Evolutionary conservation across 2,113 vertebrate species (phyloP).

Genomic region (Sus scrofa): DNA sequence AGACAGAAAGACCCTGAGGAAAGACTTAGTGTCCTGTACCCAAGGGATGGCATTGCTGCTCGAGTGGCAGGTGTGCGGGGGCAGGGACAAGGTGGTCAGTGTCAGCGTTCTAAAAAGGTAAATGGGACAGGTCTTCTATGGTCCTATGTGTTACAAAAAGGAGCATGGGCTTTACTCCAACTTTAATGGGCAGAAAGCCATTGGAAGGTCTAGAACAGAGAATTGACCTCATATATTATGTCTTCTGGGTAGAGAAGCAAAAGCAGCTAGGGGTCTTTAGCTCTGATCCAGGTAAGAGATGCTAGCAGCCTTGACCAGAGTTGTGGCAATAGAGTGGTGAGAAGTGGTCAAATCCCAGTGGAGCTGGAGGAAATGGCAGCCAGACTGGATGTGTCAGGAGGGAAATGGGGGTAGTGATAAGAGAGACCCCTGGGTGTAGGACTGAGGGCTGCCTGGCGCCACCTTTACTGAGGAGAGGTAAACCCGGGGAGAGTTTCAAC

Average conservation of each 20-base stretch:
- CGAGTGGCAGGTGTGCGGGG: not conserved
- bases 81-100: not conserved
- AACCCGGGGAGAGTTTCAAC: not conserved
- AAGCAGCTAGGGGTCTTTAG: not conserved
- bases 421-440: not conserved
- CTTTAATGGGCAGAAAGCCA: not conserved
- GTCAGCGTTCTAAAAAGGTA: not conserved
- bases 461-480: not conserved
- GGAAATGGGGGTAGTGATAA: not conserved
- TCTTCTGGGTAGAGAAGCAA: not conserved
- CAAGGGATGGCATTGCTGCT: not conserved
- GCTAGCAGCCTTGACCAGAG: no score
- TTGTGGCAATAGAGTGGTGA: not conserved
- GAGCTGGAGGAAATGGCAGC: not conserved
- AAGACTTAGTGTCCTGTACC: not conserved
- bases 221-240: not conserved
- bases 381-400: not conserved
- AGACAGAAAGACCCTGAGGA: not conserved
- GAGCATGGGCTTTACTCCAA: not conserved
- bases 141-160: not conserved
- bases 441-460: not conserved
- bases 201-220: not conserved
- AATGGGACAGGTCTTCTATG: not conserved
- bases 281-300: not conserved
- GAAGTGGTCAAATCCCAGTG: not conserved